phyloP scores from a whole-genome alignment of 2,888 invertebrate genomes.

The Aradus depressus region DNA sequence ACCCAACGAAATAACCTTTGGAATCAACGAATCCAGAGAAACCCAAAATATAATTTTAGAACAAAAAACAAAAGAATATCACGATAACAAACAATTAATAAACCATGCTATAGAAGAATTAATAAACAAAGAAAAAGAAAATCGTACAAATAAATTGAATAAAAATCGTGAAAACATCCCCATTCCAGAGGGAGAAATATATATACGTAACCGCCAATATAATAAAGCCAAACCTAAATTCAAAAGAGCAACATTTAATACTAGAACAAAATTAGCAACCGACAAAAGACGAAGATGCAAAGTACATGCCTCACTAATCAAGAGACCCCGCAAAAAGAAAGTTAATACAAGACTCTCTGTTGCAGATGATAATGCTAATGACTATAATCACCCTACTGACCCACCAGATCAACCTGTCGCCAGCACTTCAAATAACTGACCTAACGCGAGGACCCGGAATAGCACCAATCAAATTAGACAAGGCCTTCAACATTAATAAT shows the following conservation, averaged over 20 bases:
- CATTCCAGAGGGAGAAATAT: not conserved
- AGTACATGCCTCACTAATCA: conserved; percentile 1
- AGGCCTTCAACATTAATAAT: not conserved
- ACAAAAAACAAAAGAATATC: conserved; percentile 4
- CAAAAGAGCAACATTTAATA: not conserved
- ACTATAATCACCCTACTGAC: not conserved
- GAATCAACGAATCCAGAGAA: not conserved
- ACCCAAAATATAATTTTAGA: not conserved
- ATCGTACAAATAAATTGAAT: not conserved
- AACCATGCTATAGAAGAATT: not conserved
- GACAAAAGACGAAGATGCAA: not conserved
- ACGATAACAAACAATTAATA: not conserved
- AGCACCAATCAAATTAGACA: conserved; percentile 6
- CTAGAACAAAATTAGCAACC: not conserved
- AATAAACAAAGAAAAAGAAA: conserved; percentile 1
- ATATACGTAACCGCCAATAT: not conserved
- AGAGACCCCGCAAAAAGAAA: not conserved
- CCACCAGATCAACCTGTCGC: not conserved
- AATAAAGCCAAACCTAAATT: conserved; percentile 2
- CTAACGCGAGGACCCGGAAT: conserved; percentile 3
- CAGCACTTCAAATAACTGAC: conserved; percentile 5
- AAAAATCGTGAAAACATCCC: not conserved
- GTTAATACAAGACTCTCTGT: not conserved
- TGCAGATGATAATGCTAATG: not conserved
- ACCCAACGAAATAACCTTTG: conserved; percentile 6